phyloP scores from a whole-genome alignment of 2,113 vertebrate genomes.

The Arizona elegans region DNA sequence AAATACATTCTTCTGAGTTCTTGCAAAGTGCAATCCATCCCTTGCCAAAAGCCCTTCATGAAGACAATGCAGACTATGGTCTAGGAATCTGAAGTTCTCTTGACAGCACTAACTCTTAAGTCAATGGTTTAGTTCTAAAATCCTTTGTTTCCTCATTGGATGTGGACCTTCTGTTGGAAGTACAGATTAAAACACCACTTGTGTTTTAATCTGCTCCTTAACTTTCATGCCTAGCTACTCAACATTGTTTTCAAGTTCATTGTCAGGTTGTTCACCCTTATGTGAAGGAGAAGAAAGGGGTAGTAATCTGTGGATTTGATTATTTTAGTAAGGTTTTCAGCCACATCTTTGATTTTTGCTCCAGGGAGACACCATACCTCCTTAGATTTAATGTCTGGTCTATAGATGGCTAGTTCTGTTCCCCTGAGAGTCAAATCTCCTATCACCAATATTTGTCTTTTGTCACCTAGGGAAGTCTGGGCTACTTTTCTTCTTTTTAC shows the following conservation, averaged over 20 bases:
- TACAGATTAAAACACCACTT: neutral
- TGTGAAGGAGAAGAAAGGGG: neutral
- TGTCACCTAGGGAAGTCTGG: neutral
- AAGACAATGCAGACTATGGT: neutral
- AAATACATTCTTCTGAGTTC: neutral
- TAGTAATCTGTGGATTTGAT: neutral
- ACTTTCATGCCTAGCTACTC: neutral
- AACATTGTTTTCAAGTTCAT: neutral
- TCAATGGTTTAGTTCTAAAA: neutral
- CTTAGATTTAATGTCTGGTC: neutral
- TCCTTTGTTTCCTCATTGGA: neutral
- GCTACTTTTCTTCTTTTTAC: neutral
- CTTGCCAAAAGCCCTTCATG: neutral
- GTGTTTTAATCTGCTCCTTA: neutral
- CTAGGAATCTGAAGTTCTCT: neutral
- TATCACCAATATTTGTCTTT: neutral
- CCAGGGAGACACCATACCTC: neutral
- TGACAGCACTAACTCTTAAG: neutral
- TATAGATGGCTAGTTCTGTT: neutral
- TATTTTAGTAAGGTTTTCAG: neutral
- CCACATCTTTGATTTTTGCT: neutral
- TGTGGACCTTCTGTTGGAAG: neutral
- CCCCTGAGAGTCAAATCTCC: neutral
- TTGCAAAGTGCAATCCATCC: neutral
- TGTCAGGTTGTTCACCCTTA: neutral